A percentile compares a stretch with the other conserved stretches of the same genome.
Conservation (phyloP, 2,113 vertebrate genomes). For the Colius striatus region DNA sequence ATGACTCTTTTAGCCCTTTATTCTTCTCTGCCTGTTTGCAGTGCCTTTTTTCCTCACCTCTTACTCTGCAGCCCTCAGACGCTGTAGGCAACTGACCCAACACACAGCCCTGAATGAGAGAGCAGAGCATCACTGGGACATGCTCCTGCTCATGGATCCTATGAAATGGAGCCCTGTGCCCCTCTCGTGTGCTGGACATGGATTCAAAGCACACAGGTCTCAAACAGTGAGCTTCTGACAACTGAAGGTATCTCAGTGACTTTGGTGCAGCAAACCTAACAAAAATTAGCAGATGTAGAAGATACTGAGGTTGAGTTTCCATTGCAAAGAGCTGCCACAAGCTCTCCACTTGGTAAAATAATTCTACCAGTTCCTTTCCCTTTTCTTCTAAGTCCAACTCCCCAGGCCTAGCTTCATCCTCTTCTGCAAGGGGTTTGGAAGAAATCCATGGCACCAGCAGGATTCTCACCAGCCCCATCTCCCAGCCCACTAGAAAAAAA, state of each 20-base stretch:
- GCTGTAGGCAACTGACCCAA: rapidly evolving
- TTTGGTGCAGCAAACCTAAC: neutral
- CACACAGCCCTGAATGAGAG: neutral
- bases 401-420: neutral
- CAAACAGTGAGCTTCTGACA: neutral
- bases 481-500: neutral
- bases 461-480: constrained; percentile 20
- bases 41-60: neutral
- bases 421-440: neutral
- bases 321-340: neutral
- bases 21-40: neutral
- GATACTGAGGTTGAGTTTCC: neutral
- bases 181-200: neutral
- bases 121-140: neutral
- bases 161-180: rapidly evolving
- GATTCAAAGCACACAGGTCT: neutral
- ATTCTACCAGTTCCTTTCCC: neutral
- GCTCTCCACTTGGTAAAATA: constrained; percentile 27
- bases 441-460: neutral
- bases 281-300: neutral
- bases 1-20: neutral
- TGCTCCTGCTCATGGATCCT: rapidly evolving
- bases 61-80: neutral
- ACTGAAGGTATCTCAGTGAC: neutral
- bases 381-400: neutral